Base-by-base conservation (phyloP, 2,797 vertebrate species). In the Gallirallus australis region DNA sequence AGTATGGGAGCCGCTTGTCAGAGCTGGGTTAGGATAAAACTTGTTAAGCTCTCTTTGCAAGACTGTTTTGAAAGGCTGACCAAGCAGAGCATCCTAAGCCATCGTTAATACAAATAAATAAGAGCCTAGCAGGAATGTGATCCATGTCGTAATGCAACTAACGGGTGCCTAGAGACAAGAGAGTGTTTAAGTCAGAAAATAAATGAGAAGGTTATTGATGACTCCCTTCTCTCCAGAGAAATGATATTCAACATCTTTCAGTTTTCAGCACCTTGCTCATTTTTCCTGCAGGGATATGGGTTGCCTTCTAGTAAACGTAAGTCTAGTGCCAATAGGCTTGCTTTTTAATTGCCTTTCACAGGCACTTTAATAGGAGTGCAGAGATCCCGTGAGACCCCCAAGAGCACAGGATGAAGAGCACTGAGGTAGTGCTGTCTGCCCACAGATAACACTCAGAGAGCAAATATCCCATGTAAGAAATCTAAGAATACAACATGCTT, bases 171-270 rank as follows among this genome's bases (percentile, higher is more conserved):
- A 52, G 81, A 69, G 61, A 94, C 48, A 63, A 78, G 45, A 48
- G 27, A 87, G 20, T 64, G 21, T 70, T 96, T 75, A 88, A 96
- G 48, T 35, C 57, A 61, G 72, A 86, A 90, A 90, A 77, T 56
- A 89, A 72, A 86, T 61, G 23, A 60, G 63, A 69, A 60, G 14
- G 18, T 65, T 92, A 86, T 53, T 75, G 83, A 61, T n/a, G 25
- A 56, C 31, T 71, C 7, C 11, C 7, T 72, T 59, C 20, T 57
- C 75, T 93, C 53, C 16, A 64, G 56, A 85, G 76, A 24, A 37
- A 40, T 6, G 4, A 68, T 85, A 60, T 89, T 87, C 56, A 80
- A 7, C 48, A 52, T 28, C 25, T 68, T 85, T 71, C 19, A 3
- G 68, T 93, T 91, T 83, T 77, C 48, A 75, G 39, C 33, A 89